These are phyloP conservation scores for Lasaia peninsularis DNA, from an alignment of 1,140 invertebrate genomes.

Conservation along the genomic window DNA sequence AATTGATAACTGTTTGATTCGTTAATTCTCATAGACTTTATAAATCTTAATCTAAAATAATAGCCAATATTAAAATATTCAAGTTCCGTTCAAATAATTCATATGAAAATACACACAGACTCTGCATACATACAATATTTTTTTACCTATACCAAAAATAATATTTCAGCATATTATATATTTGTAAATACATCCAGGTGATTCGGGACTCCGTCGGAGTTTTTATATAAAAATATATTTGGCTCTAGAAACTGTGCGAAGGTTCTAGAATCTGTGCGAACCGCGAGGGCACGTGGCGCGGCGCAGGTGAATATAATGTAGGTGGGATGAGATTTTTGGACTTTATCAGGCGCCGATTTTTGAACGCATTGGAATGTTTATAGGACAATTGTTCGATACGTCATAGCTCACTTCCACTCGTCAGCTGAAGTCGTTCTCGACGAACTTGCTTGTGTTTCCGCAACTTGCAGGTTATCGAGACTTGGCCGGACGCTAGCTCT, in stretches of 20 bases:
- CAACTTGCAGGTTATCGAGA: slow-evolving; percentile 23
- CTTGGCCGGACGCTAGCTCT: background rate
- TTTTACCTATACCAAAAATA: slow-evolving; percentile 61
- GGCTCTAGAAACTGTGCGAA: slow-evolving; percentile 29
- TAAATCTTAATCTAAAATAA: slow-evolving; percentile 65
- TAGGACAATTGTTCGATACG: slow-evolving; percentile 26
- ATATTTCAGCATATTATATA: slow-evolving; percentile 65
- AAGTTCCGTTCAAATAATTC: slow-evolving; percentile 67
- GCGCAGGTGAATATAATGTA: slow-evolving; percentile 35
- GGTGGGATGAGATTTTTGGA: slow-evolving; percentile 69
- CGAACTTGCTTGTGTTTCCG: background rate
- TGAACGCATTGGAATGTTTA: slow-evolving; percentile 66
- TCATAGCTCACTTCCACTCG: slow-evolving; percentile 1
- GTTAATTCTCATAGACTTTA: slow-evolving; percentile 60
- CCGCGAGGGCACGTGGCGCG: slow-evolving; percentile 21
- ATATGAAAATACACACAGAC: slow-evolving; percentile 73
- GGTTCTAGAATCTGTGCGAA: slow-evolving; percentile 24
- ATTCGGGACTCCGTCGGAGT: slow-evolving; percentile 45
- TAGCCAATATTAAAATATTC: slow-evolving; percentile 75
- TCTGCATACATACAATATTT: slow-evolving; percentile 62
- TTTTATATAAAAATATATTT: slow-evolving; percentile 70
- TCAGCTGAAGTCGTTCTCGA: background rate
- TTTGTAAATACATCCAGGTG: slow-evolving; percentile 66
- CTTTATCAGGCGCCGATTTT: slow-evolving; percentile 53
- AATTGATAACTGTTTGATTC: slow-evolving; percentile 62